Conservation (phyloP, 2,113 vertebrate species). For the Euleptes europaea region DNA sequence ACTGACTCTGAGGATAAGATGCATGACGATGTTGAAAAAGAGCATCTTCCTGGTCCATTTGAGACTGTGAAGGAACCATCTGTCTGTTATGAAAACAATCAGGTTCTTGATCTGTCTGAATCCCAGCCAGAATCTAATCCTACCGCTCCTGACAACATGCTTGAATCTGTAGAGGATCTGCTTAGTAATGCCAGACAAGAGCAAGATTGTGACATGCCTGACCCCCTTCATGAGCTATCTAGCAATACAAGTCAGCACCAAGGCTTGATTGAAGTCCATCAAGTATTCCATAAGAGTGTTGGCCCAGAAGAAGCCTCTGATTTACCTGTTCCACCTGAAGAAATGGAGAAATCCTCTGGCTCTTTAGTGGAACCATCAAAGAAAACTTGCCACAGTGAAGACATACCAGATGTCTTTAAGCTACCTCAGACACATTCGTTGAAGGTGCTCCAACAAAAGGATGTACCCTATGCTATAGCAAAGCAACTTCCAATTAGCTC, state of each 20-base stretch:
- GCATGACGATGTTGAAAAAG: constrained; percentile 23
- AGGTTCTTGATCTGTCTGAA: not conserved
- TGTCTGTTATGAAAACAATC: constrained; percentile 10
- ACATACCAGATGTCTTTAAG: constrained; percentile 47
- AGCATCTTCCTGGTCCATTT: constrained; percentile 59
- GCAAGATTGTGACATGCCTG: constrained; percentile 1
- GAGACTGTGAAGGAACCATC: constrained; percentile 53
- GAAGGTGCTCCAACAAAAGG: constrained; percentile 49
- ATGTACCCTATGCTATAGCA: constrained; percentile 9
- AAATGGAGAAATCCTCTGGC: constrained; percentile 41
- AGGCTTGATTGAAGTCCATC: constrained; percentile 59
- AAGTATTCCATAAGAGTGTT: constrained; percentile 17
- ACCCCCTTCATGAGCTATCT: constrained; percentile 34
- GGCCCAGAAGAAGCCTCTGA: constrained; percentile 22
- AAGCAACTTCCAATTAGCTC: constrained; percentile 33
- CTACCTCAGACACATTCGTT: constrained; percentile 48
- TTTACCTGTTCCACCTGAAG: not conserved
- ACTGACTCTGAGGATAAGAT: constrained; percentile 22
- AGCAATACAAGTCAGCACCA: constrained; percentile 40
- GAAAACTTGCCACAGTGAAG: constrained; percentile 15
- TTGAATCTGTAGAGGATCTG: not conserved
- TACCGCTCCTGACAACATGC: not conserved
- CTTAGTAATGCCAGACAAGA: not conserved
- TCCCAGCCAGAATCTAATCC: not conserved
- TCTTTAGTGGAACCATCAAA: constrained; percentile 55